phyloP scores from a whole-genome alignment of 2,113 vertebrate genomes.

The Edolisoma coerulescens region DNA sequence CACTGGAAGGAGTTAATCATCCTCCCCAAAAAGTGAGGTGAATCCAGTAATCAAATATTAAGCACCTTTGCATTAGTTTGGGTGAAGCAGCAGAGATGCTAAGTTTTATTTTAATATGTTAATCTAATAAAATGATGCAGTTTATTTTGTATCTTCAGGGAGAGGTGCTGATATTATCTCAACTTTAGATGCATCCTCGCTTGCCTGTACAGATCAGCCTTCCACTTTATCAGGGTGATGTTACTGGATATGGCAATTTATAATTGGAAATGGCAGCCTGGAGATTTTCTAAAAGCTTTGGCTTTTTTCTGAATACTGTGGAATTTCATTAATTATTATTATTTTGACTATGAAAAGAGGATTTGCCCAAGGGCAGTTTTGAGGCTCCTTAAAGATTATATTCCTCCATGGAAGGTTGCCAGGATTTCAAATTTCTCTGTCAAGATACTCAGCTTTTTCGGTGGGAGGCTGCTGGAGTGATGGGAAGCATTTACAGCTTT shows the following conservation, averaged over 20 bases:
- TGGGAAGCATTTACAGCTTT: conserved; percentile 3
- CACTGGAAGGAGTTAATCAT: neutral
- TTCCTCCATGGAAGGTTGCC: conserved; percentile 48
- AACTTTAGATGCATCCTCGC: neutral
- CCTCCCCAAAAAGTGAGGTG: neutral
- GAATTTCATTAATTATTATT: conserved; percentile 74
- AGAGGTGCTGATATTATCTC: conserved; percentile 21
- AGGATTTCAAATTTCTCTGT: conserved; percentile 63
- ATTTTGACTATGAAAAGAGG: conserved; percentile 71
- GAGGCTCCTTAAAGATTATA: conserved; percentile 50
- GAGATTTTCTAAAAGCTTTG: conserved; percentile 40
- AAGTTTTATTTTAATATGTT: neutral
- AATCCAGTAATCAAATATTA: neutral
- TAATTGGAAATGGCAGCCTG: conserved; percentile 50
- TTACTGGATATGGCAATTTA: conserved; percentile 39
- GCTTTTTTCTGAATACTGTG: conserved; percentile 49
- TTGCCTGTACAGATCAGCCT: conserved; percentile 26
- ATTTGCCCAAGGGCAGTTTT: conserved; percentile 74
- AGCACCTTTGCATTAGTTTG: neutral
- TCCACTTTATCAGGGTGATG: neutral
- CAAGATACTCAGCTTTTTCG: conserved; percentile 37
- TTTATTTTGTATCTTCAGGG: conserved; percentile 29
- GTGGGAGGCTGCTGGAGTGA: conserved; percentile 32
- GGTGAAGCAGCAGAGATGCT: neutral
- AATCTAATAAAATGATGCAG: conserved; percentile 2